Conservation (phyloP, 2,888 invertebrate genomes). For the Gryllus longicercus region DNA sequence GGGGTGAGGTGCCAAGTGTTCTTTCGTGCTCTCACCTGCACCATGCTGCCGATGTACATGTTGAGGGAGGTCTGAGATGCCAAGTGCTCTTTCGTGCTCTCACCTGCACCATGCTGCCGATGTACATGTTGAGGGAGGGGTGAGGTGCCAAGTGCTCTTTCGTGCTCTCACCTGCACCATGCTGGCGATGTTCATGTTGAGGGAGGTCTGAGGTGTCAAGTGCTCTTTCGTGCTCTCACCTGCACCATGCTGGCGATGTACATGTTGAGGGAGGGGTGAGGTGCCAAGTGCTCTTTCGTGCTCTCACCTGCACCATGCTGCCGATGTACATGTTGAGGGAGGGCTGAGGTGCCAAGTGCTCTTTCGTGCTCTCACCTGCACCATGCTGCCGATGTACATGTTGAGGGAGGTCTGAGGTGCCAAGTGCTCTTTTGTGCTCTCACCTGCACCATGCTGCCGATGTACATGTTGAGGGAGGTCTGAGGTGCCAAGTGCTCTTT, state of each 20-base stretch:
- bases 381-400: slow-evolving; percentile 67
- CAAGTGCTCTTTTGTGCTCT: too few relatives aligned
- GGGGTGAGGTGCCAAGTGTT: slow-evolving; percentile 63
- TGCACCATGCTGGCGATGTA: too few relatives aligned
- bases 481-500: too few relatives aligned
- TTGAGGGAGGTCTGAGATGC: slow-evolving; percentile 56
- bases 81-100: too few relatives aligned
- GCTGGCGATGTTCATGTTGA: slow-evolving; percentile 68
- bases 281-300: slow-evolving; percentile 55
- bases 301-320: too few relatives aligned
- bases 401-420: slow-evolving; percentile 56
- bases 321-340: slow-evolving; percentile 52
- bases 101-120: too few relatives aligned
- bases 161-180: slow-evolving; percentile 55
- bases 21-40: slow-evolving; percentile 47
- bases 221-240: slow-evolving; percentile 44
- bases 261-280: slow-evolving; percentile 62
- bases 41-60: slow-evolving; percentile 67
- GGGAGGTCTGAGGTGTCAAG: slow-evolving; percentile 64
- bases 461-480: too few relatives aligned
- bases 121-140: too few relatives aligned
- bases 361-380: slow-evolving; percentile 47
- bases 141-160: too few relatives aligned
- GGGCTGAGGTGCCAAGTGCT: slow-evolving; percentile 63
- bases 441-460: too few relatives aligned